Base-by-base conservation (phyloP, 2,888 invertebrate species). In the Oscheius sp. region DNA sequence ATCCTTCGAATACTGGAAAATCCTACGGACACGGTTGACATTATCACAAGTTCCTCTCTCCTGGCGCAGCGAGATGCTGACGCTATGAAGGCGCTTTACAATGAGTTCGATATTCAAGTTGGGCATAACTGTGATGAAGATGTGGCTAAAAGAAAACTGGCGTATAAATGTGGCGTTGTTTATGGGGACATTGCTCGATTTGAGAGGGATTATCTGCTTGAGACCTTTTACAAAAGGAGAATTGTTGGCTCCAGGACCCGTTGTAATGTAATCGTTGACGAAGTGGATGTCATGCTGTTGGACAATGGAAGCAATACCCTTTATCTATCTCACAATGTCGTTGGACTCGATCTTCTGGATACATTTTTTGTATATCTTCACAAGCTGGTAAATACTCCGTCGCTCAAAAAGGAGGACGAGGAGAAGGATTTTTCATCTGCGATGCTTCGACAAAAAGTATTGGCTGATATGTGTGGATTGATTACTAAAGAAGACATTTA, bases 251-350 rank as follows among this genome's bases (percentile, higher is more conserved):
- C 82, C 23, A 81, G 88, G 41, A 76, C 69, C 5, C 86, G 85
- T 70, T 78, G 83, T 13, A 81, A 78, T 18, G 86, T 89, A 0
- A 87, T 90, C 9, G 84, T 90, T 2, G 90, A 90, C 74, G 90
- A 90, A 82, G 90, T 90, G 0, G 90, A 90, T 74, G 89, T 87
- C 73, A 89, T 90, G 89, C 73, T 89, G 46, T 81, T 90, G 2
- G 90, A 90, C 77, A 89, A 89, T 59, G 89, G 89, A 3, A 88
- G 86, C 59, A 88, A 89, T 75, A 88, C 89, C 43, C 82, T 89
- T 2, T 89, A 89, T 68, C 79, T 90, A 43, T 88, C 89, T 0
- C 86, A 88, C 46, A 84, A 85, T 16, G 78, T 89, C 27, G 85
- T 89, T 9, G 89, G 87, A 1, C 73, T 90, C 70, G 88, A 89